A percentile compares a stretch with the other conserved stretches of the same genome.
Evolutionary conservation across 1,140 invertebrate genomes (phyloP).

Genomic region (Halesus radiatus): DNA sequence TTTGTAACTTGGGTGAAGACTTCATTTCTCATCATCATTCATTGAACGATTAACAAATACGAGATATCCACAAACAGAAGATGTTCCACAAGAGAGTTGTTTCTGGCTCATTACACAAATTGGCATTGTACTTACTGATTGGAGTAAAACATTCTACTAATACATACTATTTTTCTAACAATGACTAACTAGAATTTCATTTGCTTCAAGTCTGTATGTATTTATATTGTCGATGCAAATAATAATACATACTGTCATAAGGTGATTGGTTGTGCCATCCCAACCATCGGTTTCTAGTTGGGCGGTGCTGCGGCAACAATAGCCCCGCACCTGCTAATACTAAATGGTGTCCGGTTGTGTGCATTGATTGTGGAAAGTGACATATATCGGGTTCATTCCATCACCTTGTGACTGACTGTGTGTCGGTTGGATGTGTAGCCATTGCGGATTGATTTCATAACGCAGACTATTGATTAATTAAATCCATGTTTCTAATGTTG

Average conservation of each 20-base stretch:
- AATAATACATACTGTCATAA: slow-evolving; percentile 1
- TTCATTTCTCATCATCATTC: slow-evolving; percentile 4
- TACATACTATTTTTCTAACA: slow-evolving; percentile 1
- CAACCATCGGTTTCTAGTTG: too few relatives aligned
- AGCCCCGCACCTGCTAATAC: too few relatives aligned
- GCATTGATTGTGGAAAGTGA: too few relatives aligned
- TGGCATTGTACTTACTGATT: slow-evolving; percentile 16
- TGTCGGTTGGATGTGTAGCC: slow-evolving; percentile 16
- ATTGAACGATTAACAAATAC: neutral
- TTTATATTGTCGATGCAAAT: slow-evolving; percentile 8
- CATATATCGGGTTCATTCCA: neutral
- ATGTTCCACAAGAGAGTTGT: slow-evolving; percentile 24
- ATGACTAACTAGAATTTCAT: slow-evolving; percentile 17
- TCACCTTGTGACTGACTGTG: slow-evolving; percentile 6
- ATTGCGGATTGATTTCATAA: neutral
- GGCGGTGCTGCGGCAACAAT: too few relatives aligned
- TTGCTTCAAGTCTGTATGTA: slow-evolving; percentile 27
- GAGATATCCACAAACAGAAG: slow-evolving; percentile 33
- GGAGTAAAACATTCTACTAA: slow-evolving; percentile 7
- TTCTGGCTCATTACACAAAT: slow-evolving; percentile 2
- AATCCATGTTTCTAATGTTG: slow-evolving; percentile 31
- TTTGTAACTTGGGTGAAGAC: slow-evolving; percentile 27
- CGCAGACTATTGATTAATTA: neutral
- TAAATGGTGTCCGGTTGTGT: too few relatives aligned
- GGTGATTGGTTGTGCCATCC: slow-evolving; percentile 8